Evolutionary conservation across 2,113 vertebrate genomes (phyloP), one percentile per base, ranked within the genome.

Genomic region (Phaethon lepturus): DNA sequence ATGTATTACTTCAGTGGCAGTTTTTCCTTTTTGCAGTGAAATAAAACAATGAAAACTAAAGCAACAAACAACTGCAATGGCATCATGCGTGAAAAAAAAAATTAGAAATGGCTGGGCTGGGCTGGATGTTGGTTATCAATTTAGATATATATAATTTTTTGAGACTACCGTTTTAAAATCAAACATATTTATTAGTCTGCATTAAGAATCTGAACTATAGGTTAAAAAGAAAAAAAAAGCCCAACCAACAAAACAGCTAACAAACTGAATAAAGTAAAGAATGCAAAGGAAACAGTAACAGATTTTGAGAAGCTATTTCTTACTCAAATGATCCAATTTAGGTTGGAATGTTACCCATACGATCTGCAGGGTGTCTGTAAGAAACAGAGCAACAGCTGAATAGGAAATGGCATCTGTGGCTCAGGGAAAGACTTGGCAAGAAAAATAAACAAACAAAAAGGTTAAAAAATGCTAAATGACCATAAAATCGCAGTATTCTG

Each of bases 311-410:
- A 95, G 85, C 62, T 76, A 40, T 92, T 97, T 91, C 7, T 82
- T 86, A 71, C 59, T 93, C 66, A 97, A 88, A 97, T 82, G 73
- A 76, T 97, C 77, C 89, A 91, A 52, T 90, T 84, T 93, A 24
- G 24, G 31, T 93, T 97, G 92, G 95, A 97, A 95, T 83, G 59
- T 58, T 97, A 96, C 29, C 85, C 74, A 55, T 85, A 80, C 50
- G 76, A 96, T 94, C 96, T 97, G 63, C 69, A 97, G 93, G 88
- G 96, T 93, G 55, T 93, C 92, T 93, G 93, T 78, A 96, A 96
- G 93, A 96, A 97, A 83, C 79, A 90, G 72, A 97, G 88, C 83
- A 92, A 79, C 95, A 98, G 96, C 93, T 96, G 95, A 98, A 83
- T 85, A 96, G 89, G 47, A 97, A 96, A 47, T 91, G 93, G 88